Evolutionary conservation across 2,113 vertebrate species (phyloP), one percentile per base, ranked within the genome.

Genomic region (Eleginops maclovinus): DNA sequence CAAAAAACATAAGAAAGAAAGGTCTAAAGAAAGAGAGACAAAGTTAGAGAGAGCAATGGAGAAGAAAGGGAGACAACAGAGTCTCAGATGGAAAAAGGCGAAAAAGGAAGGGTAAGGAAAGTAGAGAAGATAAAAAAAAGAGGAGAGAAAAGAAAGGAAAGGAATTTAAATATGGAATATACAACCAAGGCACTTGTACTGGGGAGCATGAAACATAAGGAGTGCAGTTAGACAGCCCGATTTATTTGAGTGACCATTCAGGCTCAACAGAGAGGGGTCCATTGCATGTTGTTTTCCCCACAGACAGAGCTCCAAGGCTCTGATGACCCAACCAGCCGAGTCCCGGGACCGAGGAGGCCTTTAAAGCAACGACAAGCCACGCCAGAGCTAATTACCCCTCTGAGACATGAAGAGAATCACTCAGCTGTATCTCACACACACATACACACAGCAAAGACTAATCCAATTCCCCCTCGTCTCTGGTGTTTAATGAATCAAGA

Each of bases 331-430:
- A 72, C 26, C 81, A 68, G 81, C 28, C 28, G 21, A 79, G 85
- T 85, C 85, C 85, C 51, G 2, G 79, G 83, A 71, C 84, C 56
- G 77, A 36, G 66, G 60, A 78, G 79, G 85, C 82, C 84, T 72
- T 83, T 21, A 40, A 72, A 81, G 84, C 85, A 82, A 40, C 49
- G 80, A 69, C 88, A 82, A 89, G 90, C 67, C 84, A 78, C 11
- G 60, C 59, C 78, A 81, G 41, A 65, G 86, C 79, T 93, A 92
- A 92, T 91, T 88, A 93, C 79, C 81, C 87, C 86, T 89, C 74
- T 43, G 92, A 91, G 89, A 90, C 85, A 77, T 72, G 79, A 81
- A 60, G 79, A 65, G 75, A 90, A 91, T 91, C 86, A 87, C 84
- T 91, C 92, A 85, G 74, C 86, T 85, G 56, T 71, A 70, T 71